These are phyloP conservation scores for Agrotis exclamationis DNA, from an alignment of 2,888 invertebrate genomes.

Conservation along the genomic window DNA sequence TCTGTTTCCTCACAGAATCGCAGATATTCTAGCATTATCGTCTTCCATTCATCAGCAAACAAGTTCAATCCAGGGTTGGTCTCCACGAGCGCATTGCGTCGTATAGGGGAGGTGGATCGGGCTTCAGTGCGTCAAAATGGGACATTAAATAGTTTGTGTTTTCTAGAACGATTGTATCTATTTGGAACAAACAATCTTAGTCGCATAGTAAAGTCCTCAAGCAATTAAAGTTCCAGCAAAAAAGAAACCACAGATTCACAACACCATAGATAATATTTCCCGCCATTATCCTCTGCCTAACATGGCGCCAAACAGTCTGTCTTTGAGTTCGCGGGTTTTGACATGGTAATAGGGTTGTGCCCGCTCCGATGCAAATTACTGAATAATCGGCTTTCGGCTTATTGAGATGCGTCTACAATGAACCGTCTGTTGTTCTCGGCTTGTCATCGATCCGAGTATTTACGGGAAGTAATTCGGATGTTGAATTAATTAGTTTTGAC, in stretches of 20 bases:
- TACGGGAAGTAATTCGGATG: slow-evolving; percentile 60
- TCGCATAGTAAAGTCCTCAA: neutral
- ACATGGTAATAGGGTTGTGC: slow-evolving; percentile 82
- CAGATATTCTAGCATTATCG: too few species aligned
- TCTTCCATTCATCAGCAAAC: too few species aligned
- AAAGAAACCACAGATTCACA: slow-evolving; percentile 4
- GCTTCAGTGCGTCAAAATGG: too few species aligned
- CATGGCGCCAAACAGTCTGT: slow-evolving; percentile 61
- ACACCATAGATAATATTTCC: slow-evolving; percentile 54
- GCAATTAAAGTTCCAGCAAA: neutral
- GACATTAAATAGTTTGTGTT: too few species aligned
- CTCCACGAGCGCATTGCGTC: too few species aligned
- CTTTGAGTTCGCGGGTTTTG: slow-evolving; percentile 78
- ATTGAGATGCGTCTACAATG: slow-evolving; percentile 83
- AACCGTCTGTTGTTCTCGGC: slow-evolving; percentile 72
- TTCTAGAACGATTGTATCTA: too few species aligned
- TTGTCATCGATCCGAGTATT: slow-evolving; percentile 68
- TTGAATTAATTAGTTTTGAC: slow-evolving; percentile 62
- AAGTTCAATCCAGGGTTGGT: too few species aligned
- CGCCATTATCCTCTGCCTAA: slow-evolving; percentile 51
- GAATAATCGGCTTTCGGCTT: slow-evolving; percentile 85
- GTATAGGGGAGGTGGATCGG: too few species aligned
- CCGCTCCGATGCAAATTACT: slow-evolving; percentile 83
- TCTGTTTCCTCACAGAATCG: too few species aligned
- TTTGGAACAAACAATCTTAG: too few species aligned